Evolutionary conservation across 1,140 invertebrate genomes (phyloP), one percentile per base, ranked within the genome.

Genomic region (Drosophila paulistorum): DNA sequence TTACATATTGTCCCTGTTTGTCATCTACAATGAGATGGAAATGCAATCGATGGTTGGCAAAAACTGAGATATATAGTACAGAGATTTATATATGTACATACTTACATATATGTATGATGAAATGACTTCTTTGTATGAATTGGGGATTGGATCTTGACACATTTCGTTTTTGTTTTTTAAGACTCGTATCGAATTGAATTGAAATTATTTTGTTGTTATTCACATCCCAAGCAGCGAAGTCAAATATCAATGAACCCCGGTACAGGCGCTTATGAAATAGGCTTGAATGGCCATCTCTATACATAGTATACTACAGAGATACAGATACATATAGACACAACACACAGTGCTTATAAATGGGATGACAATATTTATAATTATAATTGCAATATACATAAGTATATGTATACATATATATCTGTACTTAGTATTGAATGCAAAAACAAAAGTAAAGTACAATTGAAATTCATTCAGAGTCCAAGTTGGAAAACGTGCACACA

Each of bases 231-330:
- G 37, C 37, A 39, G 37, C 45, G 59, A 69, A 77, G 83, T 79
- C 76, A 87, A 87, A 87, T 83, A 87, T 87, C 83, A 87, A 86
- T 89, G 84, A 87, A 87, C 85, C 77, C 65, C 63, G 61, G 20
- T 51, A 51, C 75, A 77, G 74, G 58, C 73, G 70, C 84, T 87
- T 89, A 87, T 87, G 84, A 89, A 89, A 87, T 87, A 79, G 77
- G 60, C 83, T 81, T 73, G 79, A 77, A 74, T 76, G 73, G 45
- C 45, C 45, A 51, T 51, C 45, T 48, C 30, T 7, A 5, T 30
- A 23, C 13, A 51, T 51, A 69, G 30, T 68, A 48, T 23, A 67
- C 51, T 41, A 23, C 51, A 51, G 42, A 51, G 42, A 57, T 58
- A 69, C 61, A 42, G 37, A 39, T 39, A 39, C 59, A 70, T 5